These are phyloP conservation scores for Ceriagrion tenellum DNA, from an alignment of 2,888 invertebrate genomes.

Conservation along the genomic window DNA sequence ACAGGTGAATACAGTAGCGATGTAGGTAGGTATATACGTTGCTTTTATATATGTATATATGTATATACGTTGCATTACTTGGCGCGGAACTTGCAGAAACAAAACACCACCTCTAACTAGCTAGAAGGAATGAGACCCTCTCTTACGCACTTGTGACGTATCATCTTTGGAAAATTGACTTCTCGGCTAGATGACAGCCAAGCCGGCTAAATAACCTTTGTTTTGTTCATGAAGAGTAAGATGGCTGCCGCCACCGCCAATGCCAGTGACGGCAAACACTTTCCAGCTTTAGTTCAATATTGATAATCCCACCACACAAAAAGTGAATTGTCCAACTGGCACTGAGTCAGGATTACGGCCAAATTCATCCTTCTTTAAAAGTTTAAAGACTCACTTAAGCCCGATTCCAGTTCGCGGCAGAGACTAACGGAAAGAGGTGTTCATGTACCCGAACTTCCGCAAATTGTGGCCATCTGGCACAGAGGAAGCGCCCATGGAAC, in stretches of 20 bases:
- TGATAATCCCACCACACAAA: not conserved
- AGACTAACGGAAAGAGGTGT: too few relatives aligned
- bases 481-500: not conserved
- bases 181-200: not conserved
- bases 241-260: not conserved
- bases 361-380: not conserved
- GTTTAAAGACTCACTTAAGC: too few relatives aligned
- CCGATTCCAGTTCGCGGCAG: too few relatives aligned
- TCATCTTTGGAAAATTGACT: not conserved
- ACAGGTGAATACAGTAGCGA: too few relatives aligned
- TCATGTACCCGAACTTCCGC: not conserved
- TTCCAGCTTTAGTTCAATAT: not conserved
- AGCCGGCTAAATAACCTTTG: not conserved
- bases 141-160: not conserved
- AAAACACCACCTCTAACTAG: not conserved
- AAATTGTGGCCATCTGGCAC: not conserved
- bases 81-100: too few relatives aligned
- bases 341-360: not conserved
- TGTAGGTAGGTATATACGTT: too few relatives aligned
- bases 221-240: not conserved
- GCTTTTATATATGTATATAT: too few relatives aligned
- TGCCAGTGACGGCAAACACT: not conserved
- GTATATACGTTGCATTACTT: too few relatives aligned
- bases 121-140: not conserved
- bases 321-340: not conserved